Base-by-base conservation (phyloP, 64 coral and sea anemone species). In the Dendronephthya gigantea region DNA sequence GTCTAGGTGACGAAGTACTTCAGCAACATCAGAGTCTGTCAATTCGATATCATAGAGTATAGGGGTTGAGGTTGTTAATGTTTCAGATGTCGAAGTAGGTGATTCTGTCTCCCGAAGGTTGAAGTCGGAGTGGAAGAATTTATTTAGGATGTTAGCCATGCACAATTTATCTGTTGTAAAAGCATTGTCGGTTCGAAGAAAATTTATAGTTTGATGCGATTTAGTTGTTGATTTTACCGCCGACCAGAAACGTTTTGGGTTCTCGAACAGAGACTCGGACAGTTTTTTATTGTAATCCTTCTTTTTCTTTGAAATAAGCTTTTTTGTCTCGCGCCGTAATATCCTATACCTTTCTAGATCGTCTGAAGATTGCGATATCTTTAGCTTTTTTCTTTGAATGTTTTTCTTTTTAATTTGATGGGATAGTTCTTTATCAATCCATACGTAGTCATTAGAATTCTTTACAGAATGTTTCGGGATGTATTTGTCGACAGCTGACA, bases 201-300 rank as follows among this genome's bases (percentile, higher is more conserved):
- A 19, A 70, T 8, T 70, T 7, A n/a, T 9, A 6, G 6, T 31
- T 8, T 19, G 19, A 25, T 19, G 8, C 25, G 8, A 6, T 31
- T 70, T 70, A 6, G 66, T 70, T 19, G 66, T 9, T n/a, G 17
- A 6, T 70, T 70, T 70, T 19, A 70, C 23, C 8, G 25, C 9
- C 19, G 66, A 70, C 66, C 66, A 70, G 29, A 70, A 70, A n/a
- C 66, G 66, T 70, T 70, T 70, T 8, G 66, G 66, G 66, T 70
- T 70, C 48, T 50, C 48, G 16, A 50, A 50, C 16, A 50, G 48
- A 9, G 48, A 50, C 7, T 50, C 48, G 7, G 7, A 9, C 16
- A 50, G 48, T 16, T 50, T 50, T 7, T 7, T 50, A 16, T 9
- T 16, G 48, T 50, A 16, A 16, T 7, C 48, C 16, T 50, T 50